Evolutionary conservation across 2,113 vertebrate genomes (phyloP), one percentile per base, ranked within the genome.

Genomic region (Aegithalos caudatus): DNA sequence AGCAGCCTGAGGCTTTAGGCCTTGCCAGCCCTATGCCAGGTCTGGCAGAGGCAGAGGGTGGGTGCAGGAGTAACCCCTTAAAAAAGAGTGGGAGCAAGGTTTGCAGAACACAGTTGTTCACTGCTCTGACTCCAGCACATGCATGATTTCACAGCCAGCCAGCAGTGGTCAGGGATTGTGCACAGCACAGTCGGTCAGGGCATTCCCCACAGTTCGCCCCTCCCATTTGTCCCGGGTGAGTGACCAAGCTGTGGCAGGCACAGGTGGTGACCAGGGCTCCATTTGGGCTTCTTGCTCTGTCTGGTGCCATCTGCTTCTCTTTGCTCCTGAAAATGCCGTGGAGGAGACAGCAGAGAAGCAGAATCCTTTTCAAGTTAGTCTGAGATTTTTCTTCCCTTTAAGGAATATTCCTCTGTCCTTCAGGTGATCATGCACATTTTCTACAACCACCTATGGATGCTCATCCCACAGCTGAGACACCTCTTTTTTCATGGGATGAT

Each of bases 261-360:
- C 94, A 96, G 88, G 82, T 86, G 90, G 88, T 66, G 82, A 54
- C 54, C 2, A 1, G 42, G 82, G 79, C 86, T 93, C 58, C 14
- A 0, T 62, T 92, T 70, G 76, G 47, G 33, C 29, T 58, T 73
- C 76, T 70, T 22, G 1, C n/a, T 93, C 64, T 86, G 58, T 38
- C 33, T 81, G 69, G 38, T 58, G 86, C 94, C 95, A 92, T 95
- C 95, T 97, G 92, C 82, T 95, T 21, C 58, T 82, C 62, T 57
- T 80, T 66, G 74, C 50, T 85, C 29, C 62, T 80, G 48, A 24
- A 81, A 84, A 92, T 78, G 28, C 73, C 10, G 1, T n/a, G 19
- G 47, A 87, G 58, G 29, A 78, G 70, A 65, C 28, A 77, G 57
- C 81, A 61, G 53, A 69, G 70, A 37, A 76, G 45, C 23, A 65